Conservation (phyloP, 2,888 invertebrate genomes). For the Perdita meconis region DNA sequence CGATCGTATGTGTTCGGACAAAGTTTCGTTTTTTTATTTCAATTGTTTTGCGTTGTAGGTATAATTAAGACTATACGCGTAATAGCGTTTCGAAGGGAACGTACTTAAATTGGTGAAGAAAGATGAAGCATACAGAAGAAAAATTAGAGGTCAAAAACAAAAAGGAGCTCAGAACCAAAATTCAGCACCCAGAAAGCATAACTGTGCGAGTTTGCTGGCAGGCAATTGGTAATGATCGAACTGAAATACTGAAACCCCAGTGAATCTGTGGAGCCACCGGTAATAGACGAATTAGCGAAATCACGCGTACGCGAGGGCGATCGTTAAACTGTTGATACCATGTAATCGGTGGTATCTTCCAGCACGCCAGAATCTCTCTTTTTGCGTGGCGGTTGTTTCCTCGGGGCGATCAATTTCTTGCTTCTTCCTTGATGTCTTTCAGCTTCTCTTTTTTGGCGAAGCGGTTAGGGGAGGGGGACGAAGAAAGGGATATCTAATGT, state of each 20-base stretch:
- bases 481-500: conserved; percentile 36
- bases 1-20: too few relatives aligned
- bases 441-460: conserved; percentile 2
- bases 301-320: conserved; percentile 55
- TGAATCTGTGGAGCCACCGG: conserved; percentile 26
- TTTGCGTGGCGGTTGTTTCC: conserved; percentile 34
- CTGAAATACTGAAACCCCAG: conserved; percentile 1
- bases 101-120: too few relatives aligned
- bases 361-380: conserved; percentile 57
- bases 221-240: conserved; percentile 57
- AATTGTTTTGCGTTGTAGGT: too few relatives aligned
- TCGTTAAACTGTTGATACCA: conserved; percentile 56
- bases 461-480: too few relatives aligned
- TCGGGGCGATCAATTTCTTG: conserved; percentile 48
- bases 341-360: conserved; percentile 58
- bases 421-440: background rate
- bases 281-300: conserved; percentile 59
- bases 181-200: conserved; percentile 20
- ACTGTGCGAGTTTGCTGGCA: conserved; percentile 28
- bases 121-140: too few relatives aligned
- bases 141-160: background rate
- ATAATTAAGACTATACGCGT: too few relatives aligned
- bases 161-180: background rate
- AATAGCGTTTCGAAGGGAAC: too few relatives aligned
- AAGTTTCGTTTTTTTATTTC: too few relatives aligned